Evolutionary conservation across 30 jellyfish, hydroid and myxozoan genomes (phyloP).

Genomic region (Chrysaora quinquecirrha): DNA sequence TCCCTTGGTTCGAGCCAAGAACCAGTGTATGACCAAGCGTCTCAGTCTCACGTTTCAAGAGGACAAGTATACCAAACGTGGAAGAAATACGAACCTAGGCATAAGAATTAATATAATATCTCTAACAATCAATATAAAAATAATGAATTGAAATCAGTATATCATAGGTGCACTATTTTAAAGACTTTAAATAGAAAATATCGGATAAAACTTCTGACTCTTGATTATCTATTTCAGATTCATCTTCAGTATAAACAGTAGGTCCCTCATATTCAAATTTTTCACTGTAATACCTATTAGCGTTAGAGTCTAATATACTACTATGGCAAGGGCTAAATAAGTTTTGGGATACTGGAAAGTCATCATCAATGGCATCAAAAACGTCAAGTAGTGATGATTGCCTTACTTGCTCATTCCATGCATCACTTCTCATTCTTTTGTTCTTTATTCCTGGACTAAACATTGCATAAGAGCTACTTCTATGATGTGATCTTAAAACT

Average conservation of each 20-base stretch:
- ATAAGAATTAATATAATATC: too few relatives aligned
- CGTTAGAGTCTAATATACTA: neutral
- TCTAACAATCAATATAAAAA: too few relatives aligned
- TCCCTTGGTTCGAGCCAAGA: too few relatives aligned
- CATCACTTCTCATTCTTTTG: too few relatives aligned
- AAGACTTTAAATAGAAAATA: neutral
- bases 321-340: neutral
- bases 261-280: neutral
- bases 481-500: neutral
- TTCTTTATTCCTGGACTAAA: neutral
- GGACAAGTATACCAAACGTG: too few relatives aligned
- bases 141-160: too few relatives aligned
- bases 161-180: too few relatives aligned
- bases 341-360: neutral
- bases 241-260: neutral
- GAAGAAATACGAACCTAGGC: too few relatives aligned
- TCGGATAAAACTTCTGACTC: neutral
- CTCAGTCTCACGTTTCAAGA: too few relatives aligned
- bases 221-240: neutral
- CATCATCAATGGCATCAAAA: constrained; percentile 22
- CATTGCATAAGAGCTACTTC: neutral
- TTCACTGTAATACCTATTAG: neutral
- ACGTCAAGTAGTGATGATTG: constrained; percentile 27
- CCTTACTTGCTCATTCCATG: neutral
- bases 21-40: too few relatives aligned